These are phyloP conservation scores for Platerodrilus igneus DNA, from an alignment of 2,888 invertebrate genomes.

Conservation along the genomic window DNA sequence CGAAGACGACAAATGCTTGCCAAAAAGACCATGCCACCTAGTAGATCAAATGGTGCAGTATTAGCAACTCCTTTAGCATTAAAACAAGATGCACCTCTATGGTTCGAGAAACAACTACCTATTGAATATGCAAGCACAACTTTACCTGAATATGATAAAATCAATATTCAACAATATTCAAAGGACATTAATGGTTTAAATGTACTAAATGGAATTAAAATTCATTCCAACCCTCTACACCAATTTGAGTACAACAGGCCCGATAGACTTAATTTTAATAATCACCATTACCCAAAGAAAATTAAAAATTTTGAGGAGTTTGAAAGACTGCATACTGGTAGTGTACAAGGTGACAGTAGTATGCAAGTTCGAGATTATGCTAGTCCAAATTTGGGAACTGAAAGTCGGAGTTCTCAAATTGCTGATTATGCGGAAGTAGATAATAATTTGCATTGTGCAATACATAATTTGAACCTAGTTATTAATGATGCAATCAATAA, in stretches of 20 bases:
- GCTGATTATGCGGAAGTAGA: constrained; percentile 69
- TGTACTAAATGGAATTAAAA: constrained; percentile 38
- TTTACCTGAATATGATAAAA: constrained; percentile 46
- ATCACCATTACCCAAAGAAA: constrained; percentile 35
- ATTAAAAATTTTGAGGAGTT: constrained; percentile 28
- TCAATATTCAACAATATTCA: constrained; percentile 39
- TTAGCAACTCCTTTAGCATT: constrained; percentile 60
- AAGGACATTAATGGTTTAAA: constrained; percentile 33
- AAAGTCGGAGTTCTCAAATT: constrained; percentile 43
- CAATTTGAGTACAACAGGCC: constrained; percentile 42
- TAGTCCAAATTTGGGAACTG: constrained; percentile 43
- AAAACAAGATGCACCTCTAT: constrained; percentile 53
- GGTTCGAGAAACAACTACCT: constrained; percentile 46
- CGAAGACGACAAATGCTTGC: constrained; percentile 67
- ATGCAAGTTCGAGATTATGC: constrained; percentile 47
- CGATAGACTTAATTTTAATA: constrained; percentile 38
- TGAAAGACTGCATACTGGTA: constrained; percentile 38
- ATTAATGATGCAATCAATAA: too few species aligned
- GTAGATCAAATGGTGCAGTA: constrained; percentile 57
- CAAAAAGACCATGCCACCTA: constrained; percentile 63
- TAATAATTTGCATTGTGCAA: constrained; percentile 52
- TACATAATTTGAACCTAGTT: too few species aligned
- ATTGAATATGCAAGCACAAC: constrained; percentile 42
- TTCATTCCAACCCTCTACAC: constrained; percentile 44
- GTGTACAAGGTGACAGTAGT: constrained; percentile 39